phyloP scores from a whole-genome alignment of 2,113 vertebrate species.

The Orthonyx spaldingii region DNA sequence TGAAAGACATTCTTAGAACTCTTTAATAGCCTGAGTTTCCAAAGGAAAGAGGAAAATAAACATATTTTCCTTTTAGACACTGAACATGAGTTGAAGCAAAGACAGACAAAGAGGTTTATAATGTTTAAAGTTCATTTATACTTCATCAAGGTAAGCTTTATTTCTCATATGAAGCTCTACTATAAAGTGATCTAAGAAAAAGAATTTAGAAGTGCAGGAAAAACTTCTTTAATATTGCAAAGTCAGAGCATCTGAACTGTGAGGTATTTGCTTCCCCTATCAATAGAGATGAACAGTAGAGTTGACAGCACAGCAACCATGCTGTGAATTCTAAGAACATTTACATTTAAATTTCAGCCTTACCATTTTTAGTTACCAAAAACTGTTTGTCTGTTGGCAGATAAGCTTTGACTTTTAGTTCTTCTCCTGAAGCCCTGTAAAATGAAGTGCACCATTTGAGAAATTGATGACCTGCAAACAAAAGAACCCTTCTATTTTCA shows the following conservation, averaged over 20 bases:
- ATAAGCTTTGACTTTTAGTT: constrained; percentile 92
- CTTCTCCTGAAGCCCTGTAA: constrained; percentile 90
- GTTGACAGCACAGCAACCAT: neutral
- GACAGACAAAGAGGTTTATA: neutral
- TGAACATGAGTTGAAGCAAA: neutral
- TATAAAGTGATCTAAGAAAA: neutral
- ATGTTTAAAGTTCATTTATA: neutral
- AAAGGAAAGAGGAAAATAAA: neutral
- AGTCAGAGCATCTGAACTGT: neutral
- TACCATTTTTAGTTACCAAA: constrained; percentile 96
- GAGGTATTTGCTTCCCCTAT: neutral
- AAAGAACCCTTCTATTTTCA: neutral
- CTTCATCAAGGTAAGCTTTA: neutral
- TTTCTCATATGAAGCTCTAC: neutral
- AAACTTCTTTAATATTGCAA: neutral
- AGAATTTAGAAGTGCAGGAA: neutral
- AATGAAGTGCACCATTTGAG: constrained; percentile 42
- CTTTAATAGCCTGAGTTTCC: neutral
- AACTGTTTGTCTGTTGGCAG: constrained; percentile 94
- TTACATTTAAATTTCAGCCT: constrained; percentile 28
- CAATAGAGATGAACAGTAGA: neutral
- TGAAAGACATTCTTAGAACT: neutral
- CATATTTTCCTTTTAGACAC: neutral
- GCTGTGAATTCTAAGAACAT: neutral
- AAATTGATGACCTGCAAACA: constrained; percentile 10